A percentile compares a stretch with the other conserved stretches of the same genome.
phyloP scores from a whole-genome alignment of 2,888 invertebrate species.

The Villa cingulata region DNA sequence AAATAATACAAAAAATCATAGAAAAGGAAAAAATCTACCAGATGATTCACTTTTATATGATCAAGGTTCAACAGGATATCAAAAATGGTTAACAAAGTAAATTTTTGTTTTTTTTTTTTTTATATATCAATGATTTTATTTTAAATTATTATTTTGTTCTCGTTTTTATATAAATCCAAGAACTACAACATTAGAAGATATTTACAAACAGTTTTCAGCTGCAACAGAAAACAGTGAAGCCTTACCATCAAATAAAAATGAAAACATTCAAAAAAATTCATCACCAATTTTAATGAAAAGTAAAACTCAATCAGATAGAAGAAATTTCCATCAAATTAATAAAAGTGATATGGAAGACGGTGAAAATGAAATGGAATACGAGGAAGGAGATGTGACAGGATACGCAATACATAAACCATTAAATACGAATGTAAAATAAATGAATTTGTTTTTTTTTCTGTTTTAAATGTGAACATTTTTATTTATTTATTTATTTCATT shows the following conservation, averaged over 20 bases:
- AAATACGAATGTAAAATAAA: neutral
- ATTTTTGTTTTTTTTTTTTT: conserved; percentile 15
- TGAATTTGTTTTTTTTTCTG: neutral
- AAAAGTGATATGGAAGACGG: conserved; percentile 20
- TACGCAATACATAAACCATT: conserved; percentile 23
- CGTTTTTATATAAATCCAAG: conserved; percentile 31
- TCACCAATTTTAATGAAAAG: too few species aligned
- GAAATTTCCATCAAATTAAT: conserved; percentile 7
- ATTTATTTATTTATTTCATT: too few species aligned
- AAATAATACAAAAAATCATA: conserved; percentile 2
- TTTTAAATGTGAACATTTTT: too few species aligned
- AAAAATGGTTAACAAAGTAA: conserved; percentile 62
- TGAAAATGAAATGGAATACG: conserved; percentile 42
- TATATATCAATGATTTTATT: neutral
- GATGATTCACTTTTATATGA: conserved; percentile 47
- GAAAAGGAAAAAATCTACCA: conserved; percentile 15
- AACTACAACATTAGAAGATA: conserved; percentile 54
- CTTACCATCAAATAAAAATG: too few species aligned
- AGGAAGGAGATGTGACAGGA: conserved; percentile 45
- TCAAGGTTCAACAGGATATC: conserved; percentile 57
- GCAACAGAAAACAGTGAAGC: too few species aligned
- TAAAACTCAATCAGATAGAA: too few species aligned
- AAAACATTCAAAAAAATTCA: too few species aligned
- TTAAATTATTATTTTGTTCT: conserved; percentile 4
- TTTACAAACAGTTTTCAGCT: conserved; percentile 45